These are phyloP conservation scores for Doryteuthis pealeii DNA, from an alignment of 1,140 invertebrate genomes.

Conservation along the genomic window DNA sequence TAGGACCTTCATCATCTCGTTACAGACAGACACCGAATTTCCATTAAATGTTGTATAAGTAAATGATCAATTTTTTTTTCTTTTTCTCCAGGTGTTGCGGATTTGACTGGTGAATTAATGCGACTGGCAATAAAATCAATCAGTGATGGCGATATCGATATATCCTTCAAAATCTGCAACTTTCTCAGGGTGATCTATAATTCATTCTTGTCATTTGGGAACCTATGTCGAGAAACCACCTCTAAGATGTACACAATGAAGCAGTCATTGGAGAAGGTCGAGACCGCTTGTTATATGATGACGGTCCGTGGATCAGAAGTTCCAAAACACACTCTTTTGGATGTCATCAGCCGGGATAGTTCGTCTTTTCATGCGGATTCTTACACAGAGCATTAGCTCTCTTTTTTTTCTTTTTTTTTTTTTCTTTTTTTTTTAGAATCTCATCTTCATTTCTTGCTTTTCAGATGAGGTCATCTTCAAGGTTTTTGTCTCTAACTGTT, in stretches of 20 bases:
- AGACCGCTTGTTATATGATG: slow-evolving; percentile 81
- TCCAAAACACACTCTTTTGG: slow-evolving; percentile 70
- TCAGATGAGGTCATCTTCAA: no score
- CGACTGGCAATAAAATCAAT: slow-evolving; percentile 82
- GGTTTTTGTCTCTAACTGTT: no score
- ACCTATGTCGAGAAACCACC: slow-evolving; percentile 68
- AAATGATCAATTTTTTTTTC: neutral
- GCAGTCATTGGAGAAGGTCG: slow-evolving; percentile 79
- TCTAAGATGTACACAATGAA: slow-evolving; percentile 73
- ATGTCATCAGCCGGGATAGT: slow-evolving; percentile 50
- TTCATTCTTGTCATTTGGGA: slow-evolving; percentile 66
- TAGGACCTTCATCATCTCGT: no score
- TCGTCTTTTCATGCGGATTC: neutral
- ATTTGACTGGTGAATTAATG: slow-evolving; percentile 89
- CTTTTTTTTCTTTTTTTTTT: neutral
- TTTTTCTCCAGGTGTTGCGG: slow-evolving; percentile 76
- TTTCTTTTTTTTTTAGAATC: neutral
- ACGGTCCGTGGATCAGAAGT: slow-evolving; percentile 77
- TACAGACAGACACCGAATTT: no score
- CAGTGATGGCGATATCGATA: slow-evolving; percentile 74
- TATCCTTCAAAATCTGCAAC: slow-evolving; percentile 73
- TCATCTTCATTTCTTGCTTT: no score
- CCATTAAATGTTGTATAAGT: no score
- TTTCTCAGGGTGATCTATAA: slow-evolving; percentile 75
- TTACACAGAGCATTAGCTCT: neutral